Conservation (phyloP, 2,797 vertebrate genomes). For the Selene dorsalis region DNA sequence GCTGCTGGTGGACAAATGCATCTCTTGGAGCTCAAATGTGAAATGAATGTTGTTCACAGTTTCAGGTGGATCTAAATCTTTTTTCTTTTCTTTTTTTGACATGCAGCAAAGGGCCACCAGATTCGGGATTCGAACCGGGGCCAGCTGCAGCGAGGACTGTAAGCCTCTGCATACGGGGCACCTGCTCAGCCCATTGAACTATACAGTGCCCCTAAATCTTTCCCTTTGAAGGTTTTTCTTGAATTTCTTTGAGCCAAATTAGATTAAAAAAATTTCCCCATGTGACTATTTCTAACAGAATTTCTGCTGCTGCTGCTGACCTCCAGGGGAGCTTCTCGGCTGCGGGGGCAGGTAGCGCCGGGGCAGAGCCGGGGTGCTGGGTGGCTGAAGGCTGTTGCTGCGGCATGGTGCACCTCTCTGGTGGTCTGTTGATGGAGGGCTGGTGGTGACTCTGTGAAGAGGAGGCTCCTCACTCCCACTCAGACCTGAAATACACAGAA, state of each 20-base stretch:
- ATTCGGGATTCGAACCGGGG: too few relatives aligned
- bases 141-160: too few relatives aligned
- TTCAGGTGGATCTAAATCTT: not conserved
- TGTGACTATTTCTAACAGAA: not conserved
- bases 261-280: not conserved
- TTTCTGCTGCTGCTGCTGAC: slow-evolving; percentile 50
- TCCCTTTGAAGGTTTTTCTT: not conserved
- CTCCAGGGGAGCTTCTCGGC: slow-evolving; percentile 85
- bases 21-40: not conserved
- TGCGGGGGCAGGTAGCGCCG: slow-evolving; percentile 92
- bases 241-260: not conserved
- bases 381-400: slow-evolving; percentile 78
- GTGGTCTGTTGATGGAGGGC: slow-evolving; percentile 74
- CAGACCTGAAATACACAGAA: slow-evolving; percentile 83
- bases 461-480: slow-evolving; percentile 90
- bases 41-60: not conserved
- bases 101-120: too few relatives aligned
- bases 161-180: too few relatives aligned
- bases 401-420: slow-evolving; percentile 75
- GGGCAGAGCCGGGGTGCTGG: slow-evolving; percentile 83
- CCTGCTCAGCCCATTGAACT: too few relatives aligned
- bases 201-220: too few relatives aligned
- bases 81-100: too few relatives aligned
- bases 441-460: slow-evolving; percentile 80
- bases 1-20: not conserved